Base-by-base conservation (phyloP, 2,888 invertebrate species). In the Alsophila aescularia region DNA sequence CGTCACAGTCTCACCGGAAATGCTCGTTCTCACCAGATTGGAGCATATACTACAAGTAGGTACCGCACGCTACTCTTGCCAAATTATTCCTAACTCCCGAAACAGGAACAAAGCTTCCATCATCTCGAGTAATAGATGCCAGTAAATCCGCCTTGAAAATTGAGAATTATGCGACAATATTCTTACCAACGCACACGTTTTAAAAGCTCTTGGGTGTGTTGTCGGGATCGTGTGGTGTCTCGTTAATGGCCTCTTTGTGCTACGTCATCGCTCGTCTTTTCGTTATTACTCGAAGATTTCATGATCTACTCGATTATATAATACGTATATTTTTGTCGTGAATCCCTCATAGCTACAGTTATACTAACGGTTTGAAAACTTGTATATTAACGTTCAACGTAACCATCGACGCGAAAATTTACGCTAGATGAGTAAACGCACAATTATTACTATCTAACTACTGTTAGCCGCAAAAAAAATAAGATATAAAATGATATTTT, bases 81-180 rank as follows among this genome's bases (percentile, higher is more conserved):
- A 79, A 79, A 81, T 80, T 77, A 80, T 79, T 78, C 68, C 78
- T 74, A 75, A 71, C 72, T 60, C 68, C 57, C 29, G 21, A 68
- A 70, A 74, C 69, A 72, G 65, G 73, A 75, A 78, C 73, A 77
- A 78, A 72, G 72, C 71, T 69, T 70, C 70, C 69, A 77, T 77
- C 71, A 67, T 72, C 60, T 45, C 24, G 12, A 57, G 70, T 74
- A 72, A 77, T 75, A 70, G 67, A 70, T 60, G 63, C 63, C 66
- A 59, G 72, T 73, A 76, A 72, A 79, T 73, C 58, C 62, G 70
- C 69, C 66, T 62, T 72, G 69, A 67, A 73, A 73, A 76, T 72
- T 73, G 72, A 72, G 75, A 75, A 77, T 77, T 71, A 72, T 67
- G 60, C 42, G 60, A 45, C 36, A 57, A 47, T 57, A 34, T 58